Percentiles rank a stretch among this genome's conserved stretches.
Evolutionary conservation across 2,888 invertebrate species (phyloP).

Genomic region (Lasioglossum pauxillum): DNA sequence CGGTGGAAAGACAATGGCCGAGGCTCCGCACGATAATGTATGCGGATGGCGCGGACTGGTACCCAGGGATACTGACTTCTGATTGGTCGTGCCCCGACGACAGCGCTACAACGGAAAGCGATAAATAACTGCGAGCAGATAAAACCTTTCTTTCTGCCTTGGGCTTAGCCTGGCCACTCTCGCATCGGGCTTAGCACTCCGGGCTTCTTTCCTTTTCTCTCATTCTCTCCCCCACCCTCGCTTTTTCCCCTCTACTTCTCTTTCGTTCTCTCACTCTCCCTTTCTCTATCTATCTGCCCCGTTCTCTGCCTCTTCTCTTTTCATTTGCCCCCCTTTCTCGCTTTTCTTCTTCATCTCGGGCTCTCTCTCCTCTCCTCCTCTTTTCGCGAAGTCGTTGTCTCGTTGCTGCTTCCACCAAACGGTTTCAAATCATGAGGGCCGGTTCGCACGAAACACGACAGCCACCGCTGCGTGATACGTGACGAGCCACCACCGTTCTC

Average conservation of each 20-base stretch:
- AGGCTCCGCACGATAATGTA: constrained; percentile 83
- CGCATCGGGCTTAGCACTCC: constrained; percentile 74
- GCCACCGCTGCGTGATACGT: constrained; percentile 60
- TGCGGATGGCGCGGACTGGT: constrained; percentile 84
- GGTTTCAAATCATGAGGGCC: constrained; percentile 72
- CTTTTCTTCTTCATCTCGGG: constrained; percentile 31
- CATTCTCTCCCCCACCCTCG: constrained; percentile 25
- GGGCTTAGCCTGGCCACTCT: constrained; percentile 74
- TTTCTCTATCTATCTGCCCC: constrained; percentile 21
- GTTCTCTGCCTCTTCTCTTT: constrained; percentile 35
- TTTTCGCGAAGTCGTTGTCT: constrained; percentile 49
- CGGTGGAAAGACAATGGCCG: constrained; percentile 84
- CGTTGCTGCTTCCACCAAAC: constrained; percentile 60
- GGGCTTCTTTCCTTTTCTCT: constrained; percentile 41
- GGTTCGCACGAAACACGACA: constrained; percentile 71
- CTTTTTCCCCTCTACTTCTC: constrained; percentile 24
- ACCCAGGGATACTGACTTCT: constrained; percentile 83
- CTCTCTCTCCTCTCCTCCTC: constrained; percentile 36
- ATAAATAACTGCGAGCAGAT: constrained; percentile 84
- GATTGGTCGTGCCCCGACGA: constrained; percentile 83
- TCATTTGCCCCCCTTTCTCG: constrained; percentile 29
- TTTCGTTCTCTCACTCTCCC: constrained; percentile 17
- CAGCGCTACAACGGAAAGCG: constrained; percentile 84
- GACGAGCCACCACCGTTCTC: constrained; percentile 28
- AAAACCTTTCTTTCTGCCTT: constrained; percentile 82